A percentile compares a stretch with the other conserved stretches of the same genome.
phyloP scores from a whole-genome alignment of 2,888 invertebrate genomes.

The Invenusta paracnida region DNA sequence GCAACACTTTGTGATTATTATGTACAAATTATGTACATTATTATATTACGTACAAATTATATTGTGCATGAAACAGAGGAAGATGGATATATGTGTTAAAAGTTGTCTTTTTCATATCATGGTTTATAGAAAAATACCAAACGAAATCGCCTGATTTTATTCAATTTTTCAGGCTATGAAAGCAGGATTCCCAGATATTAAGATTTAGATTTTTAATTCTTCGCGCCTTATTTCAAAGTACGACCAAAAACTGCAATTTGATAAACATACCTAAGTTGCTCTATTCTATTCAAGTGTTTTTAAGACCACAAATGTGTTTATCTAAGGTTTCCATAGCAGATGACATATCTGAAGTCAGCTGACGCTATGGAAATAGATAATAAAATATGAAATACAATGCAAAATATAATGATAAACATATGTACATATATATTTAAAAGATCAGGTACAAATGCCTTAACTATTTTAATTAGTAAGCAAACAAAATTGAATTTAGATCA shows the following conservation, averaged over 20 bases:
- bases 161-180: not conserved
- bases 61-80: too few relatives aligned
- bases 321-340: not conserved
- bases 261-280: not conserved
- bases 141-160: not conserved
- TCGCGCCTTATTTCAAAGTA: not conserved
- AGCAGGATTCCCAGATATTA: not conserved
- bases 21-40: too few relatives aligned
- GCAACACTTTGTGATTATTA: too few relatives aligned
- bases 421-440: not conserved
- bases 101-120: too few relatives aligned
- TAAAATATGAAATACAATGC: not conserved
- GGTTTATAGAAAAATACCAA: too few relatives aligned
- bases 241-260: not conserved
- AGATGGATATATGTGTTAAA: too few relatives aligned
- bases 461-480: not conserved
- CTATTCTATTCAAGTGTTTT: not conserved
- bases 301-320: not conserved
- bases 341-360: not conserved
- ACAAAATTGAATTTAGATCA: not conserved
- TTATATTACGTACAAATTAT: too few relatives aligned
- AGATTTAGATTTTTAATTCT: not conserved
- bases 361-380: not conserved
- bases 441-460: not conserved
- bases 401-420: not conserved